These are phyloP conservation scores for Murina feae DNA, from an alignment of 2,113 vertebrate genomes.

Conservation along the genomic window DNA sequence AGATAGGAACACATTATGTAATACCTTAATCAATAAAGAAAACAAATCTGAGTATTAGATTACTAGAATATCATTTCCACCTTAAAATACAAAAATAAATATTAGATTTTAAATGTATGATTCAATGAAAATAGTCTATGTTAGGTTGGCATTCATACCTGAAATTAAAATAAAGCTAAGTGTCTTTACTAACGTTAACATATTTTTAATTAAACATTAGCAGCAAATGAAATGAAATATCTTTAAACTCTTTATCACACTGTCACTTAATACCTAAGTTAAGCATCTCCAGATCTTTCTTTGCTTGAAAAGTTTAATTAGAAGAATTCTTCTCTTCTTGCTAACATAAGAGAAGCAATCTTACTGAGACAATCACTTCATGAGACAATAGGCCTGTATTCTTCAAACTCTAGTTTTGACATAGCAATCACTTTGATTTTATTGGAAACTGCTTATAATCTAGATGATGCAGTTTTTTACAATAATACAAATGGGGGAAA, in stretches of 20 bases:
- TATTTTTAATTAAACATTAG: slow-evolving; percentile 78
- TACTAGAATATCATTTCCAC: slow-evolving; percentile 68
- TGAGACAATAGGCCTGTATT: slow-evolving; percentile 55
- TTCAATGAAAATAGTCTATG: slow-evolving; percentile 49
- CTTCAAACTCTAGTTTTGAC: slow-evolving; percentile 61
- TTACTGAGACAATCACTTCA: slow-evolving; percentile 45
- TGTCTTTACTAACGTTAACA: slow-evolving; percentile 69
- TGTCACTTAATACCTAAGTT: slow-evolving; percentile 67
- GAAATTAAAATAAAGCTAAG: slow-evolving; percentile 76
- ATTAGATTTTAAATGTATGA: slow-evolving; percentile 63
- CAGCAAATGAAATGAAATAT: slow-evolving; percentile 68
- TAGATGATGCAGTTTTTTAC: slow-evolving; percentile 16
- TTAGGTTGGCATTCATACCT: slow-evolving; percentile 62
- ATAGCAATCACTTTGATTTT: slow-evolving; percentile 62
- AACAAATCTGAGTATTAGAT: slow-evolving; percentile 59
- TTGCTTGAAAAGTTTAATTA: slow-evolving; percentile 65
- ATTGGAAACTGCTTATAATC: slow-evolving; percentile 51
- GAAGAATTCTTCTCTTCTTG: slow-evolving; percentile 43
- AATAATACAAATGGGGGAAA: not conserved
- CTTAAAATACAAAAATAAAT: slow-evolving; percentile 70
- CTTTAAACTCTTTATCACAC: slow-evolving; percentile 59
- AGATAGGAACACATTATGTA: too few relatives aligned
- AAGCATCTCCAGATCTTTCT: slow-evolving; percentile 52
- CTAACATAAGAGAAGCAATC: slow-evolving; percentile 26
- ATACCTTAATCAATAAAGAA: too few relatives aligned